These are phyloP conservation scores for Hirtodrosophila histrioides DNA, from an alignment of 2,888 invertebrate genomes.

Conservation along the genomic window DNA sequence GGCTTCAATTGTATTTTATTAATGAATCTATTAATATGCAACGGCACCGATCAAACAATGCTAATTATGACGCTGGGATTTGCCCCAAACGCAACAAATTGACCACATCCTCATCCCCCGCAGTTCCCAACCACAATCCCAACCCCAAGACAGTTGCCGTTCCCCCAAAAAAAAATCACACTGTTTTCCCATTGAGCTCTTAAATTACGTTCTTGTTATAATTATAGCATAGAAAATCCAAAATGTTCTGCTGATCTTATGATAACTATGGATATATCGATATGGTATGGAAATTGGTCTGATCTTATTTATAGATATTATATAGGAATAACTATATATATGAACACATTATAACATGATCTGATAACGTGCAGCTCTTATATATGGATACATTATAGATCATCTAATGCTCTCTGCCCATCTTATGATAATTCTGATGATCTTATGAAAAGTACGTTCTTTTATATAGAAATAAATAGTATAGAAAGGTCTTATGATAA, in stretches of 20 bases:
- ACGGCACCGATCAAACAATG: conserved; percentile 8
- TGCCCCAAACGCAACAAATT: conserved; percentile 13
- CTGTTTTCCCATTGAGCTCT: conserved; percentile 20
- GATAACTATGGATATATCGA: background rate
- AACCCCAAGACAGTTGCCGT: background rate
- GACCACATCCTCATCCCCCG: background rate
- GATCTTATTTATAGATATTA: too few relatives aligned
- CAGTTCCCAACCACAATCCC: background rate
- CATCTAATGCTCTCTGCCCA: too few relatives aligned
- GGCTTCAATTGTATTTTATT: conserved; percentile 10
- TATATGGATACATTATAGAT: too few relatives aligned
- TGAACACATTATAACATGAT: too few relatives aligned
- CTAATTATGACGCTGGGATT: conserved; percentile 27
- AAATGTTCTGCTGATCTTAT: conserved; percentile 10
- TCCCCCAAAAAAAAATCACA: conserved; percentile 30
- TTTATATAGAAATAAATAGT: too few relatives aligned
- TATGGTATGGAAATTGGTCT: too few relatives aligned
- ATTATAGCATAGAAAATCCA: conserved; percentile 11
- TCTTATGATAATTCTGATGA: too few relatives aligned
- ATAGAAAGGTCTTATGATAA: too few relatives aligned
- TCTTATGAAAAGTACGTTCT: too few relatives aligned
- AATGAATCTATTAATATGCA: conserved; percentile 40
- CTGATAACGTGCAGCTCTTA: too few relatives aligned
- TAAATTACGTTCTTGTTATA: background rate
- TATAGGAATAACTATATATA: too few relatives aligned